These are phyloP conservation scores for Alouatta caraya DNA, from an alignment of 2,797 vertebrate genomes.

Conservation along the genomic window DNA sequence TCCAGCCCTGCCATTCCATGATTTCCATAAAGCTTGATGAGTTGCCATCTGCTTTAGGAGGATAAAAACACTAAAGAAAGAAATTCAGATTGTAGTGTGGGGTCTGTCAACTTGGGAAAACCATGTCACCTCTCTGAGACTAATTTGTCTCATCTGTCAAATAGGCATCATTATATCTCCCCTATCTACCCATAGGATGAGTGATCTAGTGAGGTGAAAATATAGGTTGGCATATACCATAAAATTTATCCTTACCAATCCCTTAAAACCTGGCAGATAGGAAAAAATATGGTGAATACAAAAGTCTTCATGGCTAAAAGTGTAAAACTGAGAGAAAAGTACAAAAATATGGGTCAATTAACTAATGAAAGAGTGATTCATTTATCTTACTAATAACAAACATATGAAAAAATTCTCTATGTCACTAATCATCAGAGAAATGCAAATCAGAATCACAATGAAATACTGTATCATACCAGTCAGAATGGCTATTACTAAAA, in stretches of 20 bases:
- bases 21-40: slow-evolving; percentile 23
- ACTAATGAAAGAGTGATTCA: neutral
- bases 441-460: neutral
- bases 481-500: neutral
- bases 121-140: neutral
- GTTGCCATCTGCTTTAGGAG: slow-evolving; percentile 31
- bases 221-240: neutral
- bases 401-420: no score
- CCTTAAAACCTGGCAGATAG: neutral
- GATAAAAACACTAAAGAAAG: neutral
- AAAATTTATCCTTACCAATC: neutral
- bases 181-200: neutral
- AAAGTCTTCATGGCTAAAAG: neutral
- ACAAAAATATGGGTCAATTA: slow-evolving; percentile 21
- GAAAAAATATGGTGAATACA: neutral
- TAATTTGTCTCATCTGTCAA: neutral
- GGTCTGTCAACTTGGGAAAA: slow-evolving; percentile 2
- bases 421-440: no score
- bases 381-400: slow-evolving; percentile 17
- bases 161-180: neutral
- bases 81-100: neutral
- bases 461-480: neutral
- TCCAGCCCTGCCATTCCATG: neutral
- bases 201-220: neutral
- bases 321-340: neutral